Percentiles rank a stretch among this genome's conserved stretches.
Evolutionary conservation across 2,888 invertebrate genomes (phyloP).

Genomic region (Tryphoninae sp.): DNA sequence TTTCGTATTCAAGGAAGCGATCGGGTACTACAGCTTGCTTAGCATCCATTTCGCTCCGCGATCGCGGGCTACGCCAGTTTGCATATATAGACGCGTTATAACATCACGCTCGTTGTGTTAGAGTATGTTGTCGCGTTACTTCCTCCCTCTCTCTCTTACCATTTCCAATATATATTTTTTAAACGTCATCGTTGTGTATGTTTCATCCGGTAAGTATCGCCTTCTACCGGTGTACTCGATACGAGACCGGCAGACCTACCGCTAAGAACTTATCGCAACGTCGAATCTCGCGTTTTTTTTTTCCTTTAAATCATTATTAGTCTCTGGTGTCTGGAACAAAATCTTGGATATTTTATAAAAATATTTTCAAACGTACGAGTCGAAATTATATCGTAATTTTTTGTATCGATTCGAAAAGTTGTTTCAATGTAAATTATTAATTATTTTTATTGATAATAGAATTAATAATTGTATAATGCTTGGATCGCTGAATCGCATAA

Average conservation of each 20-base stretch:
- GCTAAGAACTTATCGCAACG: neutral
- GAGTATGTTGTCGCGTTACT: slow-evolving; percentile 14
- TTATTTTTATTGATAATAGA: no score
- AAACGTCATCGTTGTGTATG: slow-evolving; percentile 4
- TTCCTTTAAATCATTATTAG: neutral
- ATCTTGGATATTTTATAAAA: no score
- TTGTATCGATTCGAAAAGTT: no score
- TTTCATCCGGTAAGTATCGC: neutral
- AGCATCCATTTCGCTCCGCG: slow-evolving; percentile 77
- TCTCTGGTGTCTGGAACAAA: neutral
- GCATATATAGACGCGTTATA: slow-evolving; percentile 32
- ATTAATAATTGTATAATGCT: no score
- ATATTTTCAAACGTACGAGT: no score
- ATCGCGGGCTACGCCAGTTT: slow-evolving; percentile 41
- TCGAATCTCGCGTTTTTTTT: neutral
- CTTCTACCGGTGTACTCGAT: neutral
- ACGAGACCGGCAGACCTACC: slow-evolving; percentile 6
- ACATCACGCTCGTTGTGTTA: slow-evolving; percentile 43
- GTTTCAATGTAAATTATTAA: no score
- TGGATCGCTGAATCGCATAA: no score
- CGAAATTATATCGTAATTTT: no score
- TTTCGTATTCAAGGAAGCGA: slow-evolving; percentile 80
- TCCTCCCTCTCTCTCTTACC: slow-evolving; percentile 3
- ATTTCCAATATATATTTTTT: neutral
- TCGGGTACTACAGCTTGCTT: slow-evolving; percentile 80